Percentiles rank a stretch among this genome's conserved stretches.
Conservation (phyloP, 1,140 invertebrate genomes). For the Ectropis grisescens region DNA sequence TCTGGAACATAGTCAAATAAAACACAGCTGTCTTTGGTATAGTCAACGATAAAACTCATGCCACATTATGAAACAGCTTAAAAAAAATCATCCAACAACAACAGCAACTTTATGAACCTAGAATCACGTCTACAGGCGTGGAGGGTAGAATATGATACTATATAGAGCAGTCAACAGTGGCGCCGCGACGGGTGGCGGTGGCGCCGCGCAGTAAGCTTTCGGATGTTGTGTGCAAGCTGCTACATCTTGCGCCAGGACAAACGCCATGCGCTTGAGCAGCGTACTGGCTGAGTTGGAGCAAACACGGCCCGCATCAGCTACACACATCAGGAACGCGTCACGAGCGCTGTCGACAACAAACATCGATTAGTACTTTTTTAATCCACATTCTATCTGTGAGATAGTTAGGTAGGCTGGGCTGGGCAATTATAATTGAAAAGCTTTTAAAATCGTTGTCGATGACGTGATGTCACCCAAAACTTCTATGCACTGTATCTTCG, state of each 20-base stretch:
- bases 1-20: too few species aligned
- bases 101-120: too few species aligned
- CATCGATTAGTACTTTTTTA: not conserved
- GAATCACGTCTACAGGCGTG: conserved; percentile 24
- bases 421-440: too few species aligned
- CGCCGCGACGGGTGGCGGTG: conserved; percentile 19
- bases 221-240: conserved; percentile 45
- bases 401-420: too few species aligned
- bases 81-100: too few species aligned
- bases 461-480: too few species aligned
- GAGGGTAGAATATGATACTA: conserved; percentile 27
- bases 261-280: conserved; percentile 44
- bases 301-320: conserved; percentile 30
- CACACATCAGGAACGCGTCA: conserved; percentile 49
- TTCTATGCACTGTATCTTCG: too few species aligned
- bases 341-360: conserved; percentile 34
- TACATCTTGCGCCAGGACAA: conserved; percentile 54
- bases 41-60: too few species aligned
- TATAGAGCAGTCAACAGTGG: conserved; percentile 32
- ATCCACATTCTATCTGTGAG: too few species aligned
- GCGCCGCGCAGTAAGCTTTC: conserved; percentile 30
- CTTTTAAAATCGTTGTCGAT: too few species aligned
- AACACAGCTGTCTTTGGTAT: too few species aligned
- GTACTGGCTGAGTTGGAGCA: conserved; percentile 31
- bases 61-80: too few species aligned